A percentile compares a stretch with the other conserved stretches of the same genome.
Evolutionary conservation across 2,113 vertebrate genomes (phyloP).

Genomic region (Oryzias woworae): DNA sequence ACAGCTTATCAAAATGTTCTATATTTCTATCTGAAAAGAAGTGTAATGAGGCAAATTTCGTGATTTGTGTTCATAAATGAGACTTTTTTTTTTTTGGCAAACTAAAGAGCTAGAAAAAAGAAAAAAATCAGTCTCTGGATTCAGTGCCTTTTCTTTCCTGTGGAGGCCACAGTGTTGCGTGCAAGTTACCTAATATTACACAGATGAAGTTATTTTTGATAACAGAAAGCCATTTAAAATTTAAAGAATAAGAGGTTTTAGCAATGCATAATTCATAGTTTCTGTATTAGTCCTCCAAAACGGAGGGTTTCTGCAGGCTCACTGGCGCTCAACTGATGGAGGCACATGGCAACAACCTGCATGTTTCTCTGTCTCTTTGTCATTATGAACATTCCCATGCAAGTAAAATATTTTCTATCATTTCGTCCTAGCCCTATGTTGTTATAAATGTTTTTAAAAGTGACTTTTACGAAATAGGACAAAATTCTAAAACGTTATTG

Average conservation of each 20-base stretch:
- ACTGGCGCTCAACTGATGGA: slow-evolving; percentile 17
- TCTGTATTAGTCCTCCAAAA: slow-evolving; percentile 55
- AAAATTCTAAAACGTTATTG: too few species aligned
- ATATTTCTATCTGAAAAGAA: not conserved
- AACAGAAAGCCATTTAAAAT: slow-evolving; percentile 70
- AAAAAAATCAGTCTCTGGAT: not conserved
- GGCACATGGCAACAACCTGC: slow-evolving; percentile 15
- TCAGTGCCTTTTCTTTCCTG: not conserved
- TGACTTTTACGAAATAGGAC: not conserved
- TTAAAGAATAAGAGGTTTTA: slow-evolving; percentile 71
- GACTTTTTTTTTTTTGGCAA: not conserved
- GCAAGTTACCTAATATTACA: slow-evolving; percentile 35
- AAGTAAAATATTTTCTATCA: not conserved
- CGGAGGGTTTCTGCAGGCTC: slow-evolving; percentile 45
- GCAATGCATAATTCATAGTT: slow-evolving; percentile 67
- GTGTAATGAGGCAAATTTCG: not conserved
- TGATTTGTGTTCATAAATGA: not conserved
- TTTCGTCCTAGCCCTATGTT: too few species aligned
- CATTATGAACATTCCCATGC: not conserved
- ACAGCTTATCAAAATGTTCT: not conserved
- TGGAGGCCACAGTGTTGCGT: slow-evolving; percentile 45
- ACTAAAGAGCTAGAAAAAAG: not conserved
- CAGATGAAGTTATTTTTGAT: slow-evolving; percentile 68
- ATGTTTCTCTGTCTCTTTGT: slow-evolving; percentile 8
- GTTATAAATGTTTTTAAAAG: not conserved